phyloP scores from a whole-genome alignment of 2,113 vertebrate genomes.

The Cephalopholis sonnerati region DNA sequence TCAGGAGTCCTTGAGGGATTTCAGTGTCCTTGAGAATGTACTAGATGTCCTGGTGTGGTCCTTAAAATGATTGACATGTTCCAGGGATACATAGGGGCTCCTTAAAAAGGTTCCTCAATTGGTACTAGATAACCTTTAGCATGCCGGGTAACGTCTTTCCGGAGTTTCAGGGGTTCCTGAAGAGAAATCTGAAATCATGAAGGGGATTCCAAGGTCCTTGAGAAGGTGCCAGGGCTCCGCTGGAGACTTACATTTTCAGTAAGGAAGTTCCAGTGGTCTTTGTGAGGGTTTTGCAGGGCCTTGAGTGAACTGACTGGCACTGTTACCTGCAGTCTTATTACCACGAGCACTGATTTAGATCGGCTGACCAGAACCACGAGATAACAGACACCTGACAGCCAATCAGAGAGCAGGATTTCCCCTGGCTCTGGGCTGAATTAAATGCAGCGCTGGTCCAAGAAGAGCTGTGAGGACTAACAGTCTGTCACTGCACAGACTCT shows the following conservation, averaged over 20 bases:
- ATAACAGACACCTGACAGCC: background rate
- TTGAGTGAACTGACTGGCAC: background rate
- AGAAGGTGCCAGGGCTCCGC: background rate
- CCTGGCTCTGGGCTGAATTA: background rate
- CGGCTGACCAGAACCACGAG: background rate
- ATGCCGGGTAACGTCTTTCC: background rate
- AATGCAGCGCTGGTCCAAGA: background rate
- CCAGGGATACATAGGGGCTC: too few species aligned
- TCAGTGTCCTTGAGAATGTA: too few species aligned
- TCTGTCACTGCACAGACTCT: conserved; percentile 21
- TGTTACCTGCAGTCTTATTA: background rate
- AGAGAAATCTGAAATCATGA: background rate
- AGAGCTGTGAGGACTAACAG: background rate
- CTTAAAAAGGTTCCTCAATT: background rate
- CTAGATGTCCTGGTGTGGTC: too few species aligned
- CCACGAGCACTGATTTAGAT: background rate
- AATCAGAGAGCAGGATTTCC: conserved; percentile 8
- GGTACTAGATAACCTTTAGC: background rate
- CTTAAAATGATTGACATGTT: too few species aligned
- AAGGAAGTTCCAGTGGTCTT: background rate
- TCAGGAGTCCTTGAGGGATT: too few species aligned
- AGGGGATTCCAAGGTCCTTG: background rate
- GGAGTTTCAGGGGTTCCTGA: background rate
- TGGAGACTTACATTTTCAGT: background rate
- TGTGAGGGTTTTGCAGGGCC: background rate